Conservation (phyloP, 2,113 vertebrate genomes). For the Muntiacus reevesi region DNA sequence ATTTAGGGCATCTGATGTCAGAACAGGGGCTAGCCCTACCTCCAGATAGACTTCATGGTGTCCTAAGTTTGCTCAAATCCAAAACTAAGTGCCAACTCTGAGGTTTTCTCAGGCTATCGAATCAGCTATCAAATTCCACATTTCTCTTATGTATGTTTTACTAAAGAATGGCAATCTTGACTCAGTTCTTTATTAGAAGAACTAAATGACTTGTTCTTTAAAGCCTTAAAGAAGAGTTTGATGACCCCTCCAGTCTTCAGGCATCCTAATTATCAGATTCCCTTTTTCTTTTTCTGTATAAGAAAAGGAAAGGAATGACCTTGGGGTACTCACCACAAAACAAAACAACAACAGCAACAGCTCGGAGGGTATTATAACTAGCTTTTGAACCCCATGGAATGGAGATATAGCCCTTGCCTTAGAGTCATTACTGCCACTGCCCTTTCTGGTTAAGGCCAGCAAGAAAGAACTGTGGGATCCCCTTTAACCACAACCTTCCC, state of each 20-base stretch:
- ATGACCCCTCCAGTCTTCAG: neutral
- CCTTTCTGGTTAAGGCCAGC: neutral
- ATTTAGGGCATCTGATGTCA: neutral
- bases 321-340: neutral
- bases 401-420: neutral
- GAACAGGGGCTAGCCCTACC: neutral
- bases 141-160: neutral
- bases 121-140: neutral
- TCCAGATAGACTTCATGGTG: neutral
- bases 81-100: neutral
- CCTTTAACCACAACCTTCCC: neutral
- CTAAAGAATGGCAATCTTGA: neutral
- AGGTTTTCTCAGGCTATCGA: neutral
- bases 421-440: neutral
- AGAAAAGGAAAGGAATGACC: neutral
- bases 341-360: neutral
- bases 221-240: neutral
- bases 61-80: neutral
- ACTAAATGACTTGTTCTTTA: neutral
- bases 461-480: neutral
- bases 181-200: neutral
- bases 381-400: neutral
- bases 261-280: neutral
- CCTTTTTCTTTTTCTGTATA: neutral
- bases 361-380: neutral